Base-by-base conservation (phyloP, 2,113 vertebrate species). In the Psephotus haematonotus region DNA sequence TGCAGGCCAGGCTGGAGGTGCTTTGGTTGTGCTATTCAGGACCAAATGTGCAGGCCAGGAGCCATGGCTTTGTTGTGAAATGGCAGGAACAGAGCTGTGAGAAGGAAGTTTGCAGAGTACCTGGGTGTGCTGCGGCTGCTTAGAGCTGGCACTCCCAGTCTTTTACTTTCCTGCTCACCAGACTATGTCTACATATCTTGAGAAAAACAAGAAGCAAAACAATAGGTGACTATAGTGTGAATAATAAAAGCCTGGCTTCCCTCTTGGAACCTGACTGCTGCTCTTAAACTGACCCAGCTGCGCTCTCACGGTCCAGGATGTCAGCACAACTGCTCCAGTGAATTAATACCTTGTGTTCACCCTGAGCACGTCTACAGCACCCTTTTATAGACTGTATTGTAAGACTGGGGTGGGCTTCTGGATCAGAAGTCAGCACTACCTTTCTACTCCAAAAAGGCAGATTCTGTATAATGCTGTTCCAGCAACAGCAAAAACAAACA, bases 141-240 rank as follows among this genome's bases (percentile, higher is more conserved):
- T 83, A 63, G 91, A 91, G 92, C 86, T 71, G 71, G 79, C 85
- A 95, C 91, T 90, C 96, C 93, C 62, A 68, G 50, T 69, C 92
- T 90, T 89, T 69, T 91, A 92, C 92, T 97, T 97, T 96, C 97
- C 96, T 97, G 96, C 77, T 93, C 95, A 96, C 94, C 78, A 88
- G 95, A 96, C 97, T 59, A 88, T 46, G 88, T 96, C 95, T 97
- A 97, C 97, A 94, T 98, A 87, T 94, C 95, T 95, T 93, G 92
- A 97, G 97, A 93, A 97, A 98, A 98, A 97, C 96, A 98, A 98
- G 96, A 95, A 96, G 95, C 86, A 70, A 90, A 98, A 98, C 97
- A 98, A 98, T 97, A 97, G 97, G 74, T 85, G 85, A 91, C 96
- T 98, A 96, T 97, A 95, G 96, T 81, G 90, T 96, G 79, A 95